phyloP scores from a whole-genome alignment of 2,888 invertebrate genomes.

The Diarsia mendica region DNA sequence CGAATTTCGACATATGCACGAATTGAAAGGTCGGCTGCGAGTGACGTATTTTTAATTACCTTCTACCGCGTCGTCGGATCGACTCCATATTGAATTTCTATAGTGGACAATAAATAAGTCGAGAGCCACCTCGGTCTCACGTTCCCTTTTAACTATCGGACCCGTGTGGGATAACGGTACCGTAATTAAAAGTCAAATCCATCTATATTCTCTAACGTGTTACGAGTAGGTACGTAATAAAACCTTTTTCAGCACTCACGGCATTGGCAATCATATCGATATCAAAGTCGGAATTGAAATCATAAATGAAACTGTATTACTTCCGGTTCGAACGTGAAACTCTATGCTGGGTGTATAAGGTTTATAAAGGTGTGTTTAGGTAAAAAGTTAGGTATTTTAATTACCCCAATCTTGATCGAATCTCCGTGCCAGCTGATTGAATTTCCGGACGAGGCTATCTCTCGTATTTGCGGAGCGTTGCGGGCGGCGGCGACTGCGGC shows the following conservation, averaged over 20 bases:
- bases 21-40: constrained; percentile 89
- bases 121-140: constrained; percentile 71
- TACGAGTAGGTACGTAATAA: constrained; percentile 54
- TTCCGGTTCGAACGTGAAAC: constrained; percentile 30
- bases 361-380: constrained; percentile 69
- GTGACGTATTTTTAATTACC: constrained; percentile 90
- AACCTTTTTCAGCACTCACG: constrained; percentile 44
- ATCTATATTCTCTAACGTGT: constrained; percentile 55
- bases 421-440: constrained; percentile 88
- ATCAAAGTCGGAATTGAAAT: constrained; percentile 40
- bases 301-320: constrained; percentile 43
- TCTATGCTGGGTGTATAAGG: constrained; percentile 8
- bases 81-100: constrained; percentile 85
- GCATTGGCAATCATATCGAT: constrained; percentile 43
- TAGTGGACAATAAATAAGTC: constrained; percentile 86
- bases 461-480: constrained; percentile 86
- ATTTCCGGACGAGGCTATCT: constrained; percentile 87
- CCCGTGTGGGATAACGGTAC: constrained; percentile 66
- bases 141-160: constrained; percentile 71
- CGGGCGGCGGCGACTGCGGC: constrained; percentile 76
- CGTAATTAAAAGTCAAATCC: constrained; percentile 74
- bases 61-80: constrained; percentile 83
- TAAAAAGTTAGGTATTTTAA: constrained; percentile 87
- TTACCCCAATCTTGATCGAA: constrained; percentile 89
- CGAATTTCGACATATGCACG: constrained; percentile 88